Evolutionary conservation across 2,797 vertebrate species (phyloP).

Genomic region (Sebastes hubbsi): DNA sequence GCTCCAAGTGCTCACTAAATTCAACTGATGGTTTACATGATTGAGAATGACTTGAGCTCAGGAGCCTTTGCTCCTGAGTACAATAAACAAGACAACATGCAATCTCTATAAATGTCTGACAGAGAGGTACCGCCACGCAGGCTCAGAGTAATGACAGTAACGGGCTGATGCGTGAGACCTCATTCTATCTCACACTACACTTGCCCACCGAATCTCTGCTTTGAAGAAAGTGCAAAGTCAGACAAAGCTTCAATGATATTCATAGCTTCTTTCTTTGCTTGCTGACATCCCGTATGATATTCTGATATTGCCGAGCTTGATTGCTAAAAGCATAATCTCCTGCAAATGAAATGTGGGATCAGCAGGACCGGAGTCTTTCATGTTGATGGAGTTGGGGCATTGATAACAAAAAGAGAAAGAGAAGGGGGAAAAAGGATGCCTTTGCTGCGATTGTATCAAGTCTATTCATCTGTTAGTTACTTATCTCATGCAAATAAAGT

Average conservation of each 20-base stretch:
- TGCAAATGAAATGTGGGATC: conserved; percentile 56
- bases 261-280: conserved; percentile 34
- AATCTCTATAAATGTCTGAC: not conserved
- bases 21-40: not conserved
- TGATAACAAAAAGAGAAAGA: conserved; percentile 39
- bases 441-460: conserved; percentile 25
- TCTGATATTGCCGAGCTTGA: conserved; percentile 38
- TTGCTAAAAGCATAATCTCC: conserved; percentile 54
- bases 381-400: conserved; percentile 43
- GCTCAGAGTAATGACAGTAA: conserved; percentile 2
- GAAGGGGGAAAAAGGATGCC: not conserved
- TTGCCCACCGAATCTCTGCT: conserved; percentile 11
- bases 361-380: conserved; percentile 53
- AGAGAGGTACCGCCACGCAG: not conserved
- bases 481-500: conserved; percentile 31
- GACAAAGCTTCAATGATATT: conserved; percentile 54
- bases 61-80: not conserved
- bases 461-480: conserved; percentile 28
- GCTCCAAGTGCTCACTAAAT: not conserved
- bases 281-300: conserved; percentile 39
- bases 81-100: not conserved
- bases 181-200: not conserved
- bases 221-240: conserved; percentile 53
- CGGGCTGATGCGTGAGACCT: conserved; percentile 1
- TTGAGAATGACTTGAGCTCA: not conserved